These are phyloP conservation scores for Cheilosia impressa DNA, from an alignment of 2,888 invertebrate species.

Conservation along the genomic window DNA sequence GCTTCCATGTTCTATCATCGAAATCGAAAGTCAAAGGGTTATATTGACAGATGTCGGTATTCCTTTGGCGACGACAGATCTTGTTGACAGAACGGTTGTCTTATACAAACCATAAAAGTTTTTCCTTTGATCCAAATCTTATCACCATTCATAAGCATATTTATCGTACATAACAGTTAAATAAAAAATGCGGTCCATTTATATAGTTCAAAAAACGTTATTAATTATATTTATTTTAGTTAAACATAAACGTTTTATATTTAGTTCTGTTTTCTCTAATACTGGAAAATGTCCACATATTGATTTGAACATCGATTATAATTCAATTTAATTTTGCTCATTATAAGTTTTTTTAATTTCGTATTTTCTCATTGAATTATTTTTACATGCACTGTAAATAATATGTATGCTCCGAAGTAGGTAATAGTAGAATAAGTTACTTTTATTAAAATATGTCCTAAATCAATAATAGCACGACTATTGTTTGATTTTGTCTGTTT, in stretches of 20 bases:
- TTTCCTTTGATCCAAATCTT: too few species aligned
- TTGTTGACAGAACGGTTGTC: too few species aligned
- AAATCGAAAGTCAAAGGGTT: too few species aligned
- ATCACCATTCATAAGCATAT: background rate
- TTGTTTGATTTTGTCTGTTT: constrained; percentile 17
- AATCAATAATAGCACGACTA: constrained; percentile 57
- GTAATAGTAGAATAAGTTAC: constrained; percentile 44
- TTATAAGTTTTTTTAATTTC: constrained; percentile 43
- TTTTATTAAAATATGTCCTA: constrained; percentile 47
- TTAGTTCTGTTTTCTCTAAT: constrained; percentile 52
- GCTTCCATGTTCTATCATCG: too few species aligned
- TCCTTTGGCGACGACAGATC: too few species aligned
- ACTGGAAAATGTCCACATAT: constrained; percentile 69
- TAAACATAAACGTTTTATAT: constrained; percentile 63
- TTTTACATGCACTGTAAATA: constrained; percentile 51
- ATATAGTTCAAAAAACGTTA: constrained; percentile 61
- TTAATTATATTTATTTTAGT: constrained; percentile 54
- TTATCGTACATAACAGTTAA: background rate
- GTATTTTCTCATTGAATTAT: constrained; percentile 52
- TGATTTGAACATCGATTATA: constrained; percentile 69
- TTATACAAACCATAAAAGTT: too few species aligned
- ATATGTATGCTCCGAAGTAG: constrained; percentile 48
- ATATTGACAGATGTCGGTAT: too few species aligned
- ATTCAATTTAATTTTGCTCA: constrained; percentile 33
- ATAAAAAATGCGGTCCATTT: constrained; percentile 17